A percentile compares a stretch with the other conserved stretches of the same genome.
Evolutionary conservation across 2,888 invertebrate genomes (phyloP).

Genomic region (Tridacna gigas): DNA sequence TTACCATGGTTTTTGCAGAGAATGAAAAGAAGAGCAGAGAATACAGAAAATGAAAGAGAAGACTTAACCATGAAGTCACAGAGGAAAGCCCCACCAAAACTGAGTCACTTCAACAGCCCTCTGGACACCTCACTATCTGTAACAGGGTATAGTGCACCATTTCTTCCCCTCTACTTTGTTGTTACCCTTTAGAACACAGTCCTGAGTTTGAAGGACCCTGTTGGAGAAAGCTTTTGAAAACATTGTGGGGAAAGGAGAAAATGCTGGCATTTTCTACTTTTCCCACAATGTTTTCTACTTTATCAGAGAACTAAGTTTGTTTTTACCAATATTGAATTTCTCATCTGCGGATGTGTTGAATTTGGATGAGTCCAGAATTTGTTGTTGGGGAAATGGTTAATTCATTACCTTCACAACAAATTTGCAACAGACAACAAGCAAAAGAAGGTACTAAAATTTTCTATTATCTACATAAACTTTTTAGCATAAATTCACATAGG

Average conservation of each 20-base stretch:
- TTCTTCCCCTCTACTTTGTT: background rate
- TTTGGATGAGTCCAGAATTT: background rate
- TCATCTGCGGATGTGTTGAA: background rate
- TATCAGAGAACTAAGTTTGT: background rate
- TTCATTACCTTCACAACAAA: no score
- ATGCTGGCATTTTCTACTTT: background rate
- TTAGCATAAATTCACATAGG: no score
- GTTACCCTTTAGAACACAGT: no score
- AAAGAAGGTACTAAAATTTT: no score
- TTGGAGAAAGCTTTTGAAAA: no score
- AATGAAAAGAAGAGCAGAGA: conserved; percentile 7
- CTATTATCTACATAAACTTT: no score
- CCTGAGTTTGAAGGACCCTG: no score
- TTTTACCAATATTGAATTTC: background rate
- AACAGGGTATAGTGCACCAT: background rate
- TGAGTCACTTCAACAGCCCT: conserved; percentile 44
- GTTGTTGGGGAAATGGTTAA: background rate
- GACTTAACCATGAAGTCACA: conserved; percentile 32
- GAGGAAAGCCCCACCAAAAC: conserved; percentile 40
- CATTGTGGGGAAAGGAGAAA: background rate
- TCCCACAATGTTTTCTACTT: background rate
- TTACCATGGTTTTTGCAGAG: background rate
- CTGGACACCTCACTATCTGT: background rate
- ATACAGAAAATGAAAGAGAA: conserved; percentile 12
- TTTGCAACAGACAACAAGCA: no score